A percentile compares a stretch with the other conserved stretches of the same genome.
phyloP scores from a whole-genome alignment of 2,888 invertebrate species.

The Lochmaea crataegi region DNA sequence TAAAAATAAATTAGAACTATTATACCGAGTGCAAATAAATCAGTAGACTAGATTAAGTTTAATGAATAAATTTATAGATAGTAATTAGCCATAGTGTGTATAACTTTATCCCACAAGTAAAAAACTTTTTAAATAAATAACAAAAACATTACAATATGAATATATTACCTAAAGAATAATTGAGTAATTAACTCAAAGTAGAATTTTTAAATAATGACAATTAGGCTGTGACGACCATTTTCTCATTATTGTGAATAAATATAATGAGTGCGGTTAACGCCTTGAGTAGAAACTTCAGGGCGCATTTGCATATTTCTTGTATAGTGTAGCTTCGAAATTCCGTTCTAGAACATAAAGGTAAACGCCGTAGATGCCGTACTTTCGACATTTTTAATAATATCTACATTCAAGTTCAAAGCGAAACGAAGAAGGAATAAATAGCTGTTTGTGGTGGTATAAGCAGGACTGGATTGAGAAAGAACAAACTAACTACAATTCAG shows the following conservation, averaged over 20 bases:
- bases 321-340: neutral
- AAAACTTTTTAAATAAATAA: too few species aligned
- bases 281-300: neutral
- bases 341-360: conserved; percentile 6
- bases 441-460: conserved; percentile 9
- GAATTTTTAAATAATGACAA: neutral
- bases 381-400: conserved; percentile 20
- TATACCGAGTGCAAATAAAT: too few species aligned
- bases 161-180: too few species aligned
- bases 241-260: neutral
- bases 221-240: neutral
- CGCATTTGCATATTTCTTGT: conserved; percentile 1
- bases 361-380: conserved; percentile 11
- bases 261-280: neutral
- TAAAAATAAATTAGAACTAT: too few species aligned
- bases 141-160: too few species aligned
- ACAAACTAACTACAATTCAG: too few species aligned
- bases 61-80: too few species aligned
- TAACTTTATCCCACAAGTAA: too few species aligned
- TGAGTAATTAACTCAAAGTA: too few species aligned
- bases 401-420: conserved; percentile 21
- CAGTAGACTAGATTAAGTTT: too few species aligned
- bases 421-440: conserved; percentile 7
- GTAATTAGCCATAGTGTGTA: too few species aligned
- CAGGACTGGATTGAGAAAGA: neutral